These are phyloP conservation scores for Julus scandinavius DNA, from an alignment of 2,888 invertebrate genomes.

Conservation along the genomic window DNA sequence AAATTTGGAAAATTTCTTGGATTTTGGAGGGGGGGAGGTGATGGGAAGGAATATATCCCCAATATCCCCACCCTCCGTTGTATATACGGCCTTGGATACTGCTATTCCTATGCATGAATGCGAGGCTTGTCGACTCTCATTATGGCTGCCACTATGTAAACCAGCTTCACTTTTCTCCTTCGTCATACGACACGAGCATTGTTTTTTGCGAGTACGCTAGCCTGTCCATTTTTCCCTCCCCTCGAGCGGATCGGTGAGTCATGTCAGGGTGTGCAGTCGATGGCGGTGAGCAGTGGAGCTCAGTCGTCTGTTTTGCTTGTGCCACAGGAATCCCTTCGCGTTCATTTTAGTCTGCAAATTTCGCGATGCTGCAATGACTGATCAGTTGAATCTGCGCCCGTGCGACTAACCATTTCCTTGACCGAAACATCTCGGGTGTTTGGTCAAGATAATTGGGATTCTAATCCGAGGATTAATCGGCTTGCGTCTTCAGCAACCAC, in stretches of 20 bases:
- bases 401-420: not conserved
- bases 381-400: not conserved
- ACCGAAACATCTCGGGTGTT: not conserved
- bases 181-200: too few species aligned
- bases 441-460: slow-evolving; percentile 7
- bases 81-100: too few species aligned
- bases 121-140: not conserved
- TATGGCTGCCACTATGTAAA: not conserved
- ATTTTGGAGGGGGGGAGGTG: too few species aligned
- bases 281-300: not conserved
- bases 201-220: not conserved
- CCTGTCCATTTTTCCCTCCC: not conserved
- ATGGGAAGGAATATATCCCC: too few species aligned
- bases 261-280: slow-evolving; percentile 8
- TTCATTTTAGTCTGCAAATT: not conserved
- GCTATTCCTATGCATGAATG: too few species aligned
- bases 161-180: not conserved
- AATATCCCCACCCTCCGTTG: too few species aligned
- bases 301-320: not conserved
- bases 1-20: too few species aligned
- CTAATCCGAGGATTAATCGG: not conserved
- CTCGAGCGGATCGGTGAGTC: not conserved
- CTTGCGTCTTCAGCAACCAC: not conserved
- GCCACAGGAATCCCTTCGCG: not conserved
- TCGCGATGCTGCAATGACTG: not conserved